phyloP scores from a whole-genome alignment of 2,888 invertebrate species.

The Zeuzera pyrina region DNA sequence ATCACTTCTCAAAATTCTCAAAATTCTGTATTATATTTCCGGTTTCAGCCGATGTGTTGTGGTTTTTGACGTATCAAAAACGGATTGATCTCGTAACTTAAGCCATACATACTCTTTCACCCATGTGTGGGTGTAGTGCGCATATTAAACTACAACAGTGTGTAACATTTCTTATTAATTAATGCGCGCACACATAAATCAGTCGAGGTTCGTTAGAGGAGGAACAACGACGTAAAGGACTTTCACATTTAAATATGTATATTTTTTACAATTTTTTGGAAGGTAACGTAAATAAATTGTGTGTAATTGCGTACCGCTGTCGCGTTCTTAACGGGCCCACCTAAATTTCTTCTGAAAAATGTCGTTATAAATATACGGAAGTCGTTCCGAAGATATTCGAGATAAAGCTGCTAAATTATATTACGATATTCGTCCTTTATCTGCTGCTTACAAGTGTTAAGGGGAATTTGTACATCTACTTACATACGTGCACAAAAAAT shows the following conservation, averaged over 20 bases:
- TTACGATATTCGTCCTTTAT: background rate
- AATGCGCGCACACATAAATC: constrained; percentile 68
- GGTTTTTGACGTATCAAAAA: background rate
- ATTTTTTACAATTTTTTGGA: constrained; percentile 20
- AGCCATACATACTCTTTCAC: constrained; percentile 12
- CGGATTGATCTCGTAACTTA: constrained; percentile 20
- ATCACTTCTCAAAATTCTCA: too few relatives aligned
- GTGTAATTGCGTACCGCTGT: constrained; percentile 40
- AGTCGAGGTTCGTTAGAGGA: constrained; percentile 65
- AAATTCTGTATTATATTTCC: too few relatives aligned
- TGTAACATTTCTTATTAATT: constrained; percentile 65
- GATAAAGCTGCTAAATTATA: constrained; percentile 4
- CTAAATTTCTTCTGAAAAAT: constrained; percentile 16
- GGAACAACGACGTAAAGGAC: constrained; percentile 47
- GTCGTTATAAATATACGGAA: constrained; percentile 11
- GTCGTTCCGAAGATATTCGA: constrained; percentile 17
- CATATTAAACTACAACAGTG: constrained; percentile 37
- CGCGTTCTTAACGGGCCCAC: constrained; percentile 22
- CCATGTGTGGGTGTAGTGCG: constrained; percentile 26
- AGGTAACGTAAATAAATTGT: constrained; percentile 49
- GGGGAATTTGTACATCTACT: too few relatives aligned
- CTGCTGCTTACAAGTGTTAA: too few relatives aligned
- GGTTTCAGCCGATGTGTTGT: too few relatives aligned
- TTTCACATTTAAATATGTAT: constrained; percentile 33
- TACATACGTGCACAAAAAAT: too few relatives aligned